phyloP scores from a whole-genome alignment of 1,140 invertebrate genomes.

The Trichonephila inaurata region DNA sequence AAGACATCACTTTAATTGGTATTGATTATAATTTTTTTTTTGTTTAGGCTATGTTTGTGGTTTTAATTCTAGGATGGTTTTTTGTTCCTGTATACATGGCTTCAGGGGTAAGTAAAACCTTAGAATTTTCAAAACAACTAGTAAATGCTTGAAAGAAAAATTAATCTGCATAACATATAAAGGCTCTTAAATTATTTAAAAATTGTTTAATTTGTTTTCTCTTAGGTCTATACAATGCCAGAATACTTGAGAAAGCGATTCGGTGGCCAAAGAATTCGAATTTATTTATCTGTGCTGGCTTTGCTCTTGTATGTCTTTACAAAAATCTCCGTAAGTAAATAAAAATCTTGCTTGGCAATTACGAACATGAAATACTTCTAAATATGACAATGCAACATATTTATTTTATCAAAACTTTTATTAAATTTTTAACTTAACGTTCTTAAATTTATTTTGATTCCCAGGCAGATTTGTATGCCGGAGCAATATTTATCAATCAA shows the following conservation, averaged over 20 bases:
- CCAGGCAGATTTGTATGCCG: slow-evolving; percentile 82
- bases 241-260: slow-evolving; percentile 84
- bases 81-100: slow-evolving; percentile 81
- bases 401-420: background rate
- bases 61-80: slow-evolving; percentile 82
- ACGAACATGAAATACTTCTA: background rate
- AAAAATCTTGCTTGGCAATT: too few relatives aligned
- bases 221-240: slow-evolving; percentile 84
- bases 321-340: slow-evolving; percentile 83
- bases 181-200: too few relatives aligned
- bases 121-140: background rate
- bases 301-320: slow-evolving; percentile 84
- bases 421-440: background rate
- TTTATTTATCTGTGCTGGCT: slow-evolving; percentile 83
- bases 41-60: slow-evolving; percentile 81
- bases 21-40: background rate
- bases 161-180: too few relatives aligned
- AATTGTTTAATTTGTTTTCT: background rate
- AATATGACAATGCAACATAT: background rate
- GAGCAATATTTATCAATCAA: slow-evolving; percentile 83
- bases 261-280: slow-evolving; percentile 83
- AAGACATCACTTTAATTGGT: too few relatives aligned
- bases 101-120: slow-evolving; percentile 56
- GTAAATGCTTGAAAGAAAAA: background rate
- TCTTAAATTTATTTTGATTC: background rate